Base-by-base conservation (phyloP, 2,888 invertebrate species). In the Lissocephala sabroskyi region DNA sequence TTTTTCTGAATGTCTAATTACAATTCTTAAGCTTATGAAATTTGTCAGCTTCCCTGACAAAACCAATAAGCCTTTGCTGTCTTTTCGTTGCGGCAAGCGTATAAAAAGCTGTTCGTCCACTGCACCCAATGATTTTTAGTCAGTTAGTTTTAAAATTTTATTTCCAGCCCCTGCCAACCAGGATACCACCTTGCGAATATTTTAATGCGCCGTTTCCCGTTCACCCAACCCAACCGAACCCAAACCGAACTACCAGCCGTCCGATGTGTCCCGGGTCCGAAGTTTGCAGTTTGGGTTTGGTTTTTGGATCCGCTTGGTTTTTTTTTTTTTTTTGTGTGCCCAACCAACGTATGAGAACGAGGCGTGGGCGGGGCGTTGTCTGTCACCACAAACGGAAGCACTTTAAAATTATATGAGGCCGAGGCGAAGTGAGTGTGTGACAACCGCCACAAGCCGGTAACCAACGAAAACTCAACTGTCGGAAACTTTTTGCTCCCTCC, bases 361-460 rank as follows among this genome's bases (percentile, higher is more conserved):
- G n/a, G 23, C 30, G 4, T 37, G 10, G 37, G 16, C 37, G 37
- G 49, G 56, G 45, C 59, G 52, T 49, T 63, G 63, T 56, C 55
- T 37, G 46, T 29, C 48, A 55, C 78, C 78, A 65, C 77, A 71
- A 71, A 64, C 71, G 71, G 71, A 71, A 71, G 71, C 77, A 77
- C 71, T 71, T 71, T 71, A 77, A 71, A 71, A 71, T 71, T 71
- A 74, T 77, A 77, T 77, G 70, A 71, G 77, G 74, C 68, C 54
- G 18, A 10, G 18, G 2, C 10, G 16, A 28, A 11, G 14, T 36
- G 29, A 41, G 44, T 55, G 52, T 67, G 53, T 70, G 56, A 52
- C 61, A 64, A 62, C 67, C 75, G 73, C 68, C 68, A 56, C 76
- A 68, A 68, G 65, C 76, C 76, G 76, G 76, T 68, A 68, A 68